Evolutionary conservation across 2,888 invertebrate species (phyloP).

Genomic region (Cheilosia vulpina): DNA sequence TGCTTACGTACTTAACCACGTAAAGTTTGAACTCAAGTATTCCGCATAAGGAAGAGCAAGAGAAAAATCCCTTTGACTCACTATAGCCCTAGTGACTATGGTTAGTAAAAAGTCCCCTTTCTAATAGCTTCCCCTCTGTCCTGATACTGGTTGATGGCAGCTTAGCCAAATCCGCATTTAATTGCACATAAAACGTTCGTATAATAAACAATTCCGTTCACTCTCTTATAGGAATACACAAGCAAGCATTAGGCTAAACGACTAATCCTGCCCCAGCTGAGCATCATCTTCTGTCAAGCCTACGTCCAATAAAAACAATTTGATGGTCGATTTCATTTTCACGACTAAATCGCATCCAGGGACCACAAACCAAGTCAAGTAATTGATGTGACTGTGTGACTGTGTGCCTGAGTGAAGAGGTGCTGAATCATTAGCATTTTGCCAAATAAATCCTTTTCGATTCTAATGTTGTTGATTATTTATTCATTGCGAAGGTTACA

Average conservation of each 20-base stretch:
- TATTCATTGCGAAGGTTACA: constrained; percentile 23
- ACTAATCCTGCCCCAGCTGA: constrained; percentile 21
- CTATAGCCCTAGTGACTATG: too few relatives aligned
- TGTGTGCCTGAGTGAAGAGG: background rate
- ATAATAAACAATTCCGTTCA: constrained; percentile 32
- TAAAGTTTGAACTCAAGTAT: too few relatives aligned
- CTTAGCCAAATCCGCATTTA: constrained; percentile 55
- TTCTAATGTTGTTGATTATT: constrained; percentile 25
- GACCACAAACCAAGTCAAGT: constrained; percentile 12
- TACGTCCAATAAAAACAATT: constrained; percentile 20
- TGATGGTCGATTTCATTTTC: constrained; percentile 35
- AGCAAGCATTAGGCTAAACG: background rate
- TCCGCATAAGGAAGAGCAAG: too few relatives aligned
- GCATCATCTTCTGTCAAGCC: background rate
- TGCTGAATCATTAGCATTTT: constrained; percentile 34
- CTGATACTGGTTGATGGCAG: constrained; percentile 29
- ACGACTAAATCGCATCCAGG: constrained; percentile 16
- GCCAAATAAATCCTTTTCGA: constrained; percentile 29
- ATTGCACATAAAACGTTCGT: constrained; percentile 47
- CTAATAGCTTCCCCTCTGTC: too few relatives aligned
- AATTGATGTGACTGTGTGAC: constrained; percentile 21
- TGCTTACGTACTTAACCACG: too few relatives aligned
- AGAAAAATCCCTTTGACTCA: too few relatives aligned
- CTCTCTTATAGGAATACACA: background rate
- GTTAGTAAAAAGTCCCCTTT: too few relatives aligned